phyloP scores from a whole-genome alignment of 2,797 vertebrate genomes.

The Gymnodraco acuticeps region DNA sequence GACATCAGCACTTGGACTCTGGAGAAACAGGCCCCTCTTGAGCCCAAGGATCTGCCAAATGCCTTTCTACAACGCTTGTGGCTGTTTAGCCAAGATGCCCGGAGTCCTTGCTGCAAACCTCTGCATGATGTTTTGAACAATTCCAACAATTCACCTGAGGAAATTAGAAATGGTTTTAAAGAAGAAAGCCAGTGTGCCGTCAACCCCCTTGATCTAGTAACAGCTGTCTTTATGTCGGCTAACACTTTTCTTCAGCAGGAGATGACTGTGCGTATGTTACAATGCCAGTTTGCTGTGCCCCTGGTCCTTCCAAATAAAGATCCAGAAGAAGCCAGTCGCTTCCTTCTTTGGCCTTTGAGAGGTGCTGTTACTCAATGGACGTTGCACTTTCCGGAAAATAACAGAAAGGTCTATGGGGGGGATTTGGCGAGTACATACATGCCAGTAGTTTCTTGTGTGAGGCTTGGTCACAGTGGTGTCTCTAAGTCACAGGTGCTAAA shows the following conservation, averaged over 20 bases:
- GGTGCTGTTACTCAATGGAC: conserved; percentile 82
- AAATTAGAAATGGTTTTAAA: conserved; percentile 34
- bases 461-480: conserved; percentile 71
- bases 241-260: conserved; percentile 88
- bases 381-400: conserved; percentile 53
- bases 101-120: conserved; percentile 63
- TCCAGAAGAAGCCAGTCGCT: conserved; percentile 66
- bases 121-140: conserved; percentile 5
- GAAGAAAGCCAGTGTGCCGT: conserved; percentile 51
- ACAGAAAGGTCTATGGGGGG: conserved; percentile 69
- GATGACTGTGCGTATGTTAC: conserved; percentile 84
- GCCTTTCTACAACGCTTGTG: conserved; percentile 80
- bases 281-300: conserved; percentile 89
- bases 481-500: conserved; percentile 90
- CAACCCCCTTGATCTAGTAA: conserved; percentile 87
- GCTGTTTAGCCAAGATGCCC: conserved; percentile 75
- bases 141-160: conserved; percentile 1
- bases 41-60: conserved; percentile 73
- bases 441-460: conserved; percentile 80
- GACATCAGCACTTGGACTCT: conserved; percentile 74
- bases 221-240: conserved; percentile 84
- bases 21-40: conserved; percentile 57
- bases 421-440: conserved; percentile 79
- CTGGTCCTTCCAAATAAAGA: conserved; percentile 82
- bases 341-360: conserved; percentile 88